phyloP scores from a whole-genome alignment of 2,797 vertebrate species.

The Diglossa cyanea region DNA sequence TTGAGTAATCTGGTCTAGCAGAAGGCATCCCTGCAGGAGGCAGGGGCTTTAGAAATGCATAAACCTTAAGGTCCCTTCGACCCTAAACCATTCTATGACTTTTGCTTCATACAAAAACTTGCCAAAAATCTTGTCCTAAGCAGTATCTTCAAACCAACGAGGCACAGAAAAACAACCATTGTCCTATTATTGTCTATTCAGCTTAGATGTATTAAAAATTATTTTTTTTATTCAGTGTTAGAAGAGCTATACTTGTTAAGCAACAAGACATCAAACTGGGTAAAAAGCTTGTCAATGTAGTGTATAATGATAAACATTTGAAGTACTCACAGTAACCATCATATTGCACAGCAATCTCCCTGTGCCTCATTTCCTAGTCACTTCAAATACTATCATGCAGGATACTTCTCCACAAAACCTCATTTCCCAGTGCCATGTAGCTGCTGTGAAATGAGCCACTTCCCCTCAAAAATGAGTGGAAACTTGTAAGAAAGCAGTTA shows the following conservation, averaged over 20 bases:
- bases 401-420: neutral
- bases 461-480: neutral
- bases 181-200: neutral
- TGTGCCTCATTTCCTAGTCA: neutral
- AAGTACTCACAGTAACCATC: neutral
- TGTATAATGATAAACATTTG: neutral
- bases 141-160: neutral
- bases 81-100: neutral
- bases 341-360: neutral
- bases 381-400: neutral
- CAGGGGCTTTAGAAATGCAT: neutral
- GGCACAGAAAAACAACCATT: neutral
- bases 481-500: neutral
- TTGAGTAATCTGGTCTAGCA: neutral
- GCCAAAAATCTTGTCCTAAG: neutral
- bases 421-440: neutral
- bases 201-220: neutral
- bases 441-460: slow-evolving; percentile 7
- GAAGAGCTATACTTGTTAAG: neutral
- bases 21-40: neutral
- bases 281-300: neutral
- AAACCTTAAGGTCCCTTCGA: neutral
- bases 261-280: neutral
- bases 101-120: neutral
- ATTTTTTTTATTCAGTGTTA: neutral